Base-by-base conservation (phyloP, 2,888 invertebrate genomes). In the Caenorhabditis macrosperma region DNA sequence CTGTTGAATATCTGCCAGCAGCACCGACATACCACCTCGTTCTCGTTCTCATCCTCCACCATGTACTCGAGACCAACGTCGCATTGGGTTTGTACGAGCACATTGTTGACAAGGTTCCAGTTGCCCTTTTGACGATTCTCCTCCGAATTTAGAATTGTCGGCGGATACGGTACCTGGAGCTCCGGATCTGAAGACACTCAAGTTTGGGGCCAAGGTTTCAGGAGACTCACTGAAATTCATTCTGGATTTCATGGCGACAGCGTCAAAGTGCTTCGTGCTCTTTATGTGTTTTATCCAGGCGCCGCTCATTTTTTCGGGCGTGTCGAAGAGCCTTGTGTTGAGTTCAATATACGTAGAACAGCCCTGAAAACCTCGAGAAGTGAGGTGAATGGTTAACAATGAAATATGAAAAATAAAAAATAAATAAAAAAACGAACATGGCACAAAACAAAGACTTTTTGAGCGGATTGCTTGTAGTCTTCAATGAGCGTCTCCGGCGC, bases 51-150 rank as follows among this genome's bases (percentile, higher is more conserved):
- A 33, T 85, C 82, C 22, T 84, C 82, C 6, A 85, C 81, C 38
- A 85, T 71, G 50, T 44, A 85, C 50, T 85, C 84, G 38, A 85
- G 61, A 0, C 85, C 85, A 26, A 85, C 82, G 71, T 83, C 82
- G 38, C 82, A 81, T 64, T 83, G 82, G 10, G 78, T 80, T 75
- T 85, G 85, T 10, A 75, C 54, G 0, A 50, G 59, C 9, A 41
- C 17, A 6, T 68, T 52, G 52, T 76, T 9, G 9, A 48, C 15
- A 9, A 9, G 38, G 15, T 12, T 63, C 72, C 67, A 78, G 2
- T 22, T 17, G 22, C 74, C 72, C 44, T 72, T 68, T 1, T 30
- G 26, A 5, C 33, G 30, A 1, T 38, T 46, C 1, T 59, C 78
- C n/a, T 7, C 12, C 20, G 44, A n/a, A n/a, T n/a, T 60, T 5